Evolutionary conservation across 2,113 vertebrate species (phyloP).

Genomic region (Larimichthys polyactis): DNA sequence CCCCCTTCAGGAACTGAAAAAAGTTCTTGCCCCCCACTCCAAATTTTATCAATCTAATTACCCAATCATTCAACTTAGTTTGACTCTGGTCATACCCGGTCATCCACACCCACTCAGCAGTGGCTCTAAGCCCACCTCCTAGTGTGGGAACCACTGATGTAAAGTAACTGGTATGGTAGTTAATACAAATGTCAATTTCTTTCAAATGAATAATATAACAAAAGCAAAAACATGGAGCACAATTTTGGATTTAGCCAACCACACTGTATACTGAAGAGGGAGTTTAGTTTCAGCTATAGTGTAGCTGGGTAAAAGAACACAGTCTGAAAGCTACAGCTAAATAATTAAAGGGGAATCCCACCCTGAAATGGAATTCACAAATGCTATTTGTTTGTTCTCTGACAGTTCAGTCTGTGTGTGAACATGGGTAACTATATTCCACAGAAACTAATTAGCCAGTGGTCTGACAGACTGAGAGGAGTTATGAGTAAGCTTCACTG

Average conservation of each 20-base stretch:
- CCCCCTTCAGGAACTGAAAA: no score
- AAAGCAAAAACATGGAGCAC: conserved; percentile 6
- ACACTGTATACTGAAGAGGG: conserved; percentile 9
- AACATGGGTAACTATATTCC: conserved; percentile 64
- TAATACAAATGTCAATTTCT: neutral
- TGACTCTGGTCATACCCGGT: no score
- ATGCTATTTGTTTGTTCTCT: conserved; percentile 61
- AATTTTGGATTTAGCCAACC: conserved; percentile 16
- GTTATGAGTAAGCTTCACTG: conserved; percentile 46
- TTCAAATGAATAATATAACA: conserved; percentile 6
- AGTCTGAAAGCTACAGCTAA: conserved; percentile 49
- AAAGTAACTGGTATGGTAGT: neutral
- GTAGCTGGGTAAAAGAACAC: conserved; percentile 23
- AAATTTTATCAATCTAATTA: no score
- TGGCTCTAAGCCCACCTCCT: no score
- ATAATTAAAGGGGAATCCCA: conserved; percentile 66
- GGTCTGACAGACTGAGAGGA: conserved; percentile 57
- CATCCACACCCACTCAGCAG: no score
- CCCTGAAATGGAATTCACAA: conserved; percentile 59
- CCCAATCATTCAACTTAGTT: no score
- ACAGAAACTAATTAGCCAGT: conserved; percentile 69
- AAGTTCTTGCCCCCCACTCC: no score
- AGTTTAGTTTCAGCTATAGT: conserved; percentile 35
- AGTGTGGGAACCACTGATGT: neutral
- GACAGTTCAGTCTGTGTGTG: conserved; percentile 53